Evolutionary conservation across 2,113 vertebrate genomes (phyloP).

Genomic region (Prochilodus magdalenae): DNA sequence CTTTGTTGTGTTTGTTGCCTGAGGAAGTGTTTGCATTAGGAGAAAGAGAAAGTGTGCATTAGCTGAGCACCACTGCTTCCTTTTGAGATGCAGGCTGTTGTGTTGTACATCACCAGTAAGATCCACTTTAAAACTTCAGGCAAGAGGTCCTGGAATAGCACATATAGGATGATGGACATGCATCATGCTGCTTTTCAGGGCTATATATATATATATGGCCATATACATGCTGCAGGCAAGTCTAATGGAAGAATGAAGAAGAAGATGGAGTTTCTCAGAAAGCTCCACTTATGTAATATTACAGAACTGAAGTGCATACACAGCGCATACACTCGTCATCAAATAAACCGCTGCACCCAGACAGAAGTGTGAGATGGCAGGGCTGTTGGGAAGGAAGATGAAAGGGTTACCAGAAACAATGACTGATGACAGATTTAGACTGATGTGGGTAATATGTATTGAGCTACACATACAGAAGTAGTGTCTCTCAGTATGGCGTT

Average conservation of each 20-base stretch:
- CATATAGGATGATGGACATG: not conserved
- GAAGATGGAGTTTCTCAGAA: not conserved
- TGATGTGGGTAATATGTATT: too few species aligned
- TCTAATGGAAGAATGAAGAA: not conserved
- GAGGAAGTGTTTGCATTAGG: slow-evolving; percentile 59
- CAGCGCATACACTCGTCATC: too few species aligned
- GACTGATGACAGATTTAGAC: too few species aligned
- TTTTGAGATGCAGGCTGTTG: slow-evolving; percentile 57
- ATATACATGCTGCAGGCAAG: not conserved
- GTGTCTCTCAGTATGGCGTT: too few species aligned
- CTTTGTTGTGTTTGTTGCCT: slow-evolving; percentile 37
- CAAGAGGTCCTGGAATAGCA: not conserved
- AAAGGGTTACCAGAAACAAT: too few species aligned
- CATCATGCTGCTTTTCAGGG: not conserved
- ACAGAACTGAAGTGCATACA: not conserved
- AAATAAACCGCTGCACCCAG: too few species aligned
- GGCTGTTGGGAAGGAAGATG: too few species aligned
- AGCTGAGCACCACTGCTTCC: slow-evolving; percentile 64
- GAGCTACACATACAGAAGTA: too few species aligned
- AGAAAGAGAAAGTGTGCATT: slow-evolving; percentile 55
- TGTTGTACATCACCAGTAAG: slow-evolving; percentile 59
- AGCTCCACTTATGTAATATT: not conserved
- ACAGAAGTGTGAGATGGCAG: too few species aligned
- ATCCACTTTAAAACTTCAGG: not conserved
- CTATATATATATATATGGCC: not conserved